Conservation (phyloP, 2,888 invertebrate genomes). For the Neoitamus cyanurus region DNA sequence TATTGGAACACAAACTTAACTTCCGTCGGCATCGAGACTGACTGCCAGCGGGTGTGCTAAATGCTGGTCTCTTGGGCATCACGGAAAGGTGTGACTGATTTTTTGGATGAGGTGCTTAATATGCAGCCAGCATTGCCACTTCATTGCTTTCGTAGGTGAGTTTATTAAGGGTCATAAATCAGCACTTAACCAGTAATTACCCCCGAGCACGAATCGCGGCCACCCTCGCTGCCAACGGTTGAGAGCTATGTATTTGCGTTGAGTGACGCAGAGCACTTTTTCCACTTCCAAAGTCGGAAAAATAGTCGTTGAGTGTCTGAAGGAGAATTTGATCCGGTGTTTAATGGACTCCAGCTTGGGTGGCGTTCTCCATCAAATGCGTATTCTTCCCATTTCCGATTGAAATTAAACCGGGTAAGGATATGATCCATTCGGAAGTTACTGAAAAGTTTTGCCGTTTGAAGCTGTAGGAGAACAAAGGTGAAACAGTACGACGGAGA, state of each 20-base stretch:
- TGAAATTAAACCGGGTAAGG: neutral
- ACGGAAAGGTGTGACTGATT: neutral
- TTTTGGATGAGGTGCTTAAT: slow-evolving; percentile 10
- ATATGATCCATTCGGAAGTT: neutral
- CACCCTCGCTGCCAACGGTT: neutral
- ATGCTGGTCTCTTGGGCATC: neutral
- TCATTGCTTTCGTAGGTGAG: slow-evolving; percentile 16
- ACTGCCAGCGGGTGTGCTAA: neutral
- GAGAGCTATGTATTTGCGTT: neutral
- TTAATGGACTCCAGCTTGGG: neutral
- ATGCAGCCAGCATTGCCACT: neutral
- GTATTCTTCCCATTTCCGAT: neutral
- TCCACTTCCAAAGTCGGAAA: neutral
- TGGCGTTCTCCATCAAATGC: neutral
- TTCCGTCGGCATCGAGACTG: neutral
- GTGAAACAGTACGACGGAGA: neutral
- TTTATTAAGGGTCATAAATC: slow-evolving; percentile 40
- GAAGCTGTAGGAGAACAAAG: neutral
- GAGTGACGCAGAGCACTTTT: neutral
- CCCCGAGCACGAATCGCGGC: neutral
- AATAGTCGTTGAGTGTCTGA: neutral
- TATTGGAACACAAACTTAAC: neutral
- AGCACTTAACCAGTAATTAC: slow-evolving; percentile 35
- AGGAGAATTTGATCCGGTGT: neutral
- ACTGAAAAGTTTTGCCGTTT: neutral